Conservation (phyloP, 2,888 invertebrate genomes). For the Holacanthella duospinosa region DNA sequence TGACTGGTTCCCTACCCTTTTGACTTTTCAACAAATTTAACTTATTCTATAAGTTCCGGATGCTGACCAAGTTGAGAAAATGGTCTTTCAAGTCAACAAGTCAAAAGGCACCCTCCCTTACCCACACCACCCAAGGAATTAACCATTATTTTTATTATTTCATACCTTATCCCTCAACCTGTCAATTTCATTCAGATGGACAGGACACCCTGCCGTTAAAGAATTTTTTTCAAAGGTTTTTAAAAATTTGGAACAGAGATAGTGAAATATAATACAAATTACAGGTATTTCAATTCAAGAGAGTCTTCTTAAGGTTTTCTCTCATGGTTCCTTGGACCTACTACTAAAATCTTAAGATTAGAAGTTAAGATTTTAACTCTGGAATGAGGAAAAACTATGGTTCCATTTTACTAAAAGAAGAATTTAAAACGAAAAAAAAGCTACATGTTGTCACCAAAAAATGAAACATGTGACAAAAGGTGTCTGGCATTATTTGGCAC, state of each 20-base stretch:
- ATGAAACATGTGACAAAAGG: constrained; percentile 12
- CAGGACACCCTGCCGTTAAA: background rate
- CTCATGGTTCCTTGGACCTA: too few relatives aligned
- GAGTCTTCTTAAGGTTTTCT: too few relatives aligned
- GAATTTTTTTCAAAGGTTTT: too few relatives aligned
- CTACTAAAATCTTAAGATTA: too few relatives aligned
- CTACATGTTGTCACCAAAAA: background rate
- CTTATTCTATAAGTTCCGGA: background rate
- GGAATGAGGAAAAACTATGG: too few relatives aligned
- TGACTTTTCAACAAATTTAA: background rate
- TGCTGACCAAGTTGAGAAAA: constrained; percentile 12
- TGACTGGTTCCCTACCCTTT: background rate
- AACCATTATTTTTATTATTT: background rate
- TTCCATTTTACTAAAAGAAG: too few relatives aligned
- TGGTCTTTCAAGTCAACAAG: constrained; percentile 14
- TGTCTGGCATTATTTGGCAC: constrained; percentile 30
- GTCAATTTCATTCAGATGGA: background rate
- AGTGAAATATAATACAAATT: too few relatives aligned
- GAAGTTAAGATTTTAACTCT: too few relatives aligned
- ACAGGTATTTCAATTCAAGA: too few relatives aligned
- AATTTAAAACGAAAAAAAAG: too few relatives aligned
- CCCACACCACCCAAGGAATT: background rate
- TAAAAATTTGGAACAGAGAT: too few relatives aligned
- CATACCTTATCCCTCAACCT: background rate
- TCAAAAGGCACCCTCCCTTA: constrained; percentile 4